Evolutionary conservation across 2,797 vertebrate genomes (phyloP).

Genomic region (Limosa lapponica): DNA sequence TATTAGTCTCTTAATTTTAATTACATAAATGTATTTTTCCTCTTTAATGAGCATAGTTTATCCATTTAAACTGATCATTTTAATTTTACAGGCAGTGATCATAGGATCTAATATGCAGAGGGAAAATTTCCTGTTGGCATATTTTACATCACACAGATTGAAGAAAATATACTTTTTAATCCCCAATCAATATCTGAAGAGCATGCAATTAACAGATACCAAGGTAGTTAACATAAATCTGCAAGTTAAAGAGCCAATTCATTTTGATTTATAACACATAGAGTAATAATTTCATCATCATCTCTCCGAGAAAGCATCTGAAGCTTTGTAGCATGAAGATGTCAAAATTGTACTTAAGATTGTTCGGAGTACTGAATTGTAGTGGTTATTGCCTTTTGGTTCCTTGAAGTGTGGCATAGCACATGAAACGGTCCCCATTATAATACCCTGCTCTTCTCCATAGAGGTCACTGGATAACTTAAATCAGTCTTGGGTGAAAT

Average conservation of each 20-base stretch:
- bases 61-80: conserved; percentile 77
- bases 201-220: conserved; percentile 75
- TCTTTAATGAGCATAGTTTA: conserved; percentile 78
- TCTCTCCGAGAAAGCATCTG: conserved; percentile 60
- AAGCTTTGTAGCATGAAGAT: conserved; percentile 65
- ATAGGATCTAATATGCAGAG: conserved; percentile 71
- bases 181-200: conserved; percentile 79
- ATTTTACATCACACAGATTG: conserved; percentile 76
- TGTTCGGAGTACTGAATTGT: conserved; percentile 29
- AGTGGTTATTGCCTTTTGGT: conserved; percentile 52
- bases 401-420: conserved; percentile 47
- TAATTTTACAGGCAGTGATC: conserved; percentile 78
- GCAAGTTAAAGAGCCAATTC: conserved; percentile 77
- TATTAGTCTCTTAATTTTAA: conserved; percentile 79
- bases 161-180: conserved; percentile 79
- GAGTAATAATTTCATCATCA: conserved; percentile 69
- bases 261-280: conserved; percentile 74
- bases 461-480: conserved; percentile 67
- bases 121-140: conserved; percentile 74
- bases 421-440: conserved; percentile 46
- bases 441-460: conserved; percentile 19
- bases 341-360: conserved; percentile 66
- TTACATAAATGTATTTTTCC: conserved; percentile 78
- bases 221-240: conserved; percentile 81
- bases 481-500: conserved; percentile 68